Evolutionary conservation across 2,797 vertebrate species (phyloP), one percentile per base, ranked within the genome.

Genomic region (Argya squamiceps): DNA sequence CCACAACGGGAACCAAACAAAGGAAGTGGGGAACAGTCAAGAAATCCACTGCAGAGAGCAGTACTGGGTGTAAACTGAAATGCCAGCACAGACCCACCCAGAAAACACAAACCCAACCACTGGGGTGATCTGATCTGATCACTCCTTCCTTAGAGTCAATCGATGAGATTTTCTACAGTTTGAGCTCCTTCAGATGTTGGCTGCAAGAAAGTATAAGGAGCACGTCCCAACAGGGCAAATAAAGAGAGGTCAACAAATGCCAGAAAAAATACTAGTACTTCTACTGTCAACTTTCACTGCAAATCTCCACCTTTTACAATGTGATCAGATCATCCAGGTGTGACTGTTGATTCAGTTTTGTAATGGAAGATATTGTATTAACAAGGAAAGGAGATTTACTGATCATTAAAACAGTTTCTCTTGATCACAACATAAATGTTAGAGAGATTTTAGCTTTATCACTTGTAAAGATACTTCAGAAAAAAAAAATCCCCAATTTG

Each of bases 1-100:
- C 77, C 41, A 10, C 36, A 44, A 14, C 0, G 0, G 5, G 5
- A 77, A 36, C 7, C 18, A 60, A 60, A 39, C 1, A 1, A 47
- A 76, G 18, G 10, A 15, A 23, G 26, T 1, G 23, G 24, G 15
- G 39, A 77, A n/a, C 1, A 59, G 23, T 5, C 32, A 17, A 37
- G 41, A 49, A 81, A 74, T 21, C 11, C 11, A 12, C 32, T 12
- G 44, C 41, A 46, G 44, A 63, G 12, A 59, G 18, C 24, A 81
- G 36, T 10, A 6, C 15, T 11, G 11, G 5, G 3, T 5, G 3
- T 20, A 7, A 77, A 22, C 30, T 21, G 37, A 55, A 70, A 78
- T 3, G 18, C 8, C 34, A 34, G 39, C 17, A 32, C 24, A 34
- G 34, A 47, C 0, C 0, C 34, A 32, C 15, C 2, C 62, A 56